Conservation (phyloP, 2,113 vertebrate genomes). For the Cyprinodon variegatus region DNA sequence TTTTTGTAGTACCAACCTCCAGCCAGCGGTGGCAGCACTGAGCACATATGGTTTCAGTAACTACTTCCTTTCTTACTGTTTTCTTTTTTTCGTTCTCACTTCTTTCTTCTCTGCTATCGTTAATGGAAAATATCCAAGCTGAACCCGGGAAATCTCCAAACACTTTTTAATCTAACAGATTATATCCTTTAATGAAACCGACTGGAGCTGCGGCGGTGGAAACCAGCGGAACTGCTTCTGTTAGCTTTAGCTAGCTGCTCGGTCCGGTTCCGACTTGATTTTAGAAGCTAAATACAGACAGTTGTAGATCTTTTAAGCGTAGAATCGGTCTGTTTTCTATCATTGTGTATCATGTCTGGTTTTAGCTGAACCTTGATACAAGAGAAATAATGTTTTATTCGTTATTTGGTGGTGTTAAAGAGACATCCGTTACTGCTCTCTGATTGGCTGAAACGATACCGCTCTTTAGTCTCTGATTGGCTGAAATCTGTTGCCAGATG, state of each 20-base stretch:
- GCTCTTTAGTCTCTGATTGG: background rate
- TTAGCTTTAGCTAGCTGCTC: background rate
- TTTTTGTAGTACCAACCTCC: constrained; percentile 3
- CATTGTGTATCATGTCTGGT: too few relatives aligned
- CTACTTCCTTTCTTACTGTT: background rate
- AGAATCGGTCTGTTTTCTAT: background rate
- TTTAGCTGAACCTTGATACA: background rate
- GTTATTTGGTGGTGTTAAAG: background rate
- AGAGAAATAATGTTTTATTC: background rate
- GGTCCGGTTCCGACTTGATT: background rate
- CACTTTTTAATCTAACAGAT: background rate
- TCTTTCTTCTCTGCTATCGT: background rate
- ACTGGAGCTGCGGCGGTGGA: background rate
- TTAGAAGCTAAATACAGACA: background rate
- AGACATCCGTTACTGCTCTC: background rate
- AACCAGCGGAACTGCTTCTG: background rate
- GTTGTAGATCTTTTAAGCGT: background rate
- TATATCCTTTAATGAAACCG: background rate
- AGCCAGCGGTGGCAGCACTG: constrained; percentile 31
- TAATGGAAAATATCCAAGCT: background rate
- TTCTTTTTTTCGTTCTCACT: background rate
- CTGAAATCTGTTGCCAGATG: background rate
- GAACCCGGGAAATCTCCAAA: background rate
- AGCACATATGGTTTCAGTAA: background rate
- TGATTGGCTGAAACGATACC: constrained; percentile 1